phyloP scores from a whole-genome alignment of 2,888 invertebrate species.

The Parnassius mnemosyne region DNA sequence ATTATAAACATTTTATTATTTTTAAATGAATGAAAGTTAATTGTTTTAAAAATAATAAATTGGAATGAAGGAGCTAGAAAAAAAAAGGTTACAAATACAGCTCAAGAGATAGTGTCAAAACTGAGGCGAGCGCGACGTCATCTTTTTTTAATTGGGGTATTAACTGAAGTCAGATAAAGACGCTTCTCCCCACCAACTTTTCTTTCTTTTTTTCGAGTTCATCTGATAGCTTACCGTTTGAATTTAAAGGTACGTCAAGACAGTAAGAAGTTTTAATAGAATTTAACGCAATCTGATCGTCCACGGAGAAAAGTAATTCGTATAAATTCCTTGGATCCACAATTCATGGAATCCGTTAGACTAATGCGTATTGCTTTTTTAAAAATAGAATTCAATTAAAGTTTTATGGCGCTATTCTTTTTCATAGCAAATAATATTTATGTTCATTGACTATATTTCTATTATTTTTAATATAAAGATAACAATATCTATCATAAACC shows the following conservation, averaged over 20 bases:
- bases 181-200: conserved; percentile 52
- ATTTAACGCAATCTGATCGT: conserved; percentile 67
- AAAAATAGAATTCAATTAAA: conserved; percentile 17
- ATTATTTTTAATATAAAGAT: too few species aligned
- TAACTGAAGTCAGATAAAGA: conserved; percentile 75
- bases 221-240: conserved; percentile 78
- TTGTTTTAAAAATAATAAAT: conserved; percentile 20
- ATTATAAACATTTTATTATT: too few species aligned
- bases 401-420: neutral
- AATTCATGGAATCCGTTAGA: conserved; percentile 21
- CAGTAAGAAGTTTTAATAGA: conserved; percentile 77
- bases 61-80: conserved; percentile 19
- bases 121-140: conserved; percentile 49
- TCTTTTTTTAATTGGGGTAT: conserved; percentile 76
- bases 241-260: conserved; percentile 75
- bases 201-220: conserved; percentile 48
- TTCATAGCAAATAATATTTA: too few species aligned
- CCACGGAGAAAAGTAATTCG: conserved; percentile 47
- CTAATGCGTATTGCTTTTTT: conserved; percentile 24
- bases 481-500: too few species aligned
- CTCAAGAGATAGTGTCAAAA: conserved; percentile 33
- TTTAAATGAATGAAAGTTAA: neutral
- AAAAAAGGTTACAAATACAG: conserved; percentile 31
- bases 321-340: conserved; percentile 23
- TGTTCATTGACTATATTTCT: too few species aligned